Percentiles rank a stretch among this genome's conserved stretches.
Evolutionary conservation across 2,113 vertebrate species (phyloP).

Genomic region (Chionodraco myersi): DNA sequence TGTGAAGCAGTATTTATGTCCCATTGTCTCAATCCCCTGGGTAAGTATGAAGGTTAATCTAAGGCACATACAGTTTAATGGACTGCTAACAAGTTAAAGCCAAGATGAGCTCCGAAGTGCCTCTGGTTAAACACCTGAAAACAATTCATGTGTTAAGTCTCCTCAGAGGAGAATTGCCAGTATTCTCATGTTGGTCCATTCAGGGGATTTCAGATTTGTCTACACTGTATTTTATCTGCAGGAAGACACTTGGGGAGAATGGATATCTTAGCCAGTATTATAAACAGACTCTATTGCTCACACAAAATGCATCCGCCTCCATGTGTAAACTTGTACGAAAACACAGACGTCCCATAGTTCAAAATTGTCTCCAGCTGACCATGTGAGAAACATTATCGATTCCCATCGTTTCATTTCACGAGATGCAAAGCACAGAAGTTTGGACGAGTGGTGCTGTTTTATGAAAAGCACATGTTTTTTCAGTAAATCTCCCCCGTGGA

Average conservation of each 20-base stretch:
- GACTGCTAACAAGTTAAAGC: neutral
- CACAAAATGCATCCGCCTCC: conserved; percentile 11
- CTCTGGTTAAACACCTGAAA: conserved; percentile 14
- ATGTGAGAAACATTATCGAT: conserved; percentile 20
- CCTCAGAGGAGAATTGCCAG: neutral
- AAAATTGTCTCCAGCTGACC: conserved; percentile 34
- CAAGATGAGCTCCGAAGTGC: neutral
- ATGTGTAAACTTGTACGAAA: conserved; percentile 1
- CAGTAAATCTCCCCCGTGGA: neutral
- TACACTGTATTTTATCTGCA: conserved; percentile 3
- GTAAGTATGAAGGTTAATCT: conserved; percentile 35
- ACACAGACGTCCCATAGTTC: neutral
- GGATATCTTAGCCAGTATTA: neutral
- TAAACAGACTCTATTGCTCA: neutral
- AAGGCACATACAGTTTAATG: conserved; percentile 25
- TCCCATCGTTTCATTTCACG: conserved; percentile 10
- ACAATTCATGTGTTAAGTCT: conserved; percentile 17
- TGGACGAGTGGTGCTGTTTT: neutral
- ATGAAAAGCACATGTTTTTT: conserved; percentile 27
- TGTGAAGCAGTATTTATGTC: neutral
- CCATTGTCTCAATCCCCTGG: neutral
- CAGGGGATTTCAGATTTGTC: neutral
- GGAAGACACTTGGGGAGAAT: conserved; percentile 7
- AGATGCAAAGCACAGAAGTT: conserved; percentile 9
- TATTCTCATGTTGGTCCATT: conserved; percentile 14